phyloP scores from a whole-genome alignment of 2,888 invertebrate genomes.

The Hoplodrina ambigua region DNA sequence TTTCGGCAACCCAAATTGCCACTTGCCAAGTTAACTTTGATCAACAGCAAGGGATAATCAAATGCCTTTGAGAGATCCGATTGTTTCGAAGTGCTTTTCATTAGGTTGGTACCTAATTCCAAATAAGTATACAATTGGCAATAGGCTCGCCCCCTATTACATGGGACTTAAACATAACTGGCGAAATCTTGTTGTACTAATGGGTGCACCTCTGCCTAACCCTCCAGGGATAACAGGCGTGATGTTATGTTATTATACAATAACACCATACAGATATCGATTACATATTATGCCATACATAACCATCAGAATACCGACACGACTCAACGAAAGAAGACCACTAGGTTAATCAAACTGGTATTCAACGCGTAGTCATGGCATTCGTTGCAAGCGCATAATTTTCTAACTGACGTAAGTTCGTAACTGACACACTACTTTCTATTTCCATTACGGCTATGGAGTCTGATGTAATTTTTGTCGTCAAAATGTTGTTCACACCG shows the following conservation, averaged over 20 bases:
- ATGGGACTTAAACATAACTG: too few species aligned
- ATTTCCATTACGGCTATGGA: conserved; percentile 61
- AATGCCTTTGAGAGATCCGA: not conserved
- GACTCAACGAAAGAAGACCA: conserved; percentile 31
- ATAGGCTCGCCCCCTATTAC: too few species aligned
- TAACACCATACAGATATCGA: not conserved
- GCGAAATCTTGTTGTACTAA: too few species aligned
- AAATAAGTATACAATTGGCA: not conserved
- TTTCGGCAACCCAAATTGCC: conserved; percentile 6
- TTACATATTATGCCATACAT: conserved; percentile 1
- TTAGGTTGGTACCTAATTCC: not conserved
- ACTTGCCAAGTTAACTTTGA: not conserved
- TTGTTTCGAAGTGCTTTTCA: not conserved
- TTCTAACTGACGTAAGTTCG: conserved; percentile 68
- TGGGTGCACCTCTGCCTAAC: too few species aligned
- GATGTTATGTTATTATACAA: too few species aligned
- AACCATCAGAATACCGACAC: conserved; percentile 13
- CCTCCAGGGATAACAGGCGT: too few species aligned
- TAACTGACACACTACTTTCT: conserved; percentile 69
- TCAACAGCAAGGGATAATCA: not conserved
- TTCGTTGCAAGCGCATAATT: conserved; percentile 70
- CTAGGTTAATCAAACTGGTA: conserved; percentile 62
- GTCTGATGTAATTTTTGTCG: conserved; percentile 60
- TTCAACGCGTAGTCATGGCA: conserved; percentile 61
- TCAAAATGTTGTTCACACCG: conserved; percentile 53